Evolutionary conservation across 1,140 invertebrate species (phyloP).

Genomic region (Ephestia elutella): DNA sequence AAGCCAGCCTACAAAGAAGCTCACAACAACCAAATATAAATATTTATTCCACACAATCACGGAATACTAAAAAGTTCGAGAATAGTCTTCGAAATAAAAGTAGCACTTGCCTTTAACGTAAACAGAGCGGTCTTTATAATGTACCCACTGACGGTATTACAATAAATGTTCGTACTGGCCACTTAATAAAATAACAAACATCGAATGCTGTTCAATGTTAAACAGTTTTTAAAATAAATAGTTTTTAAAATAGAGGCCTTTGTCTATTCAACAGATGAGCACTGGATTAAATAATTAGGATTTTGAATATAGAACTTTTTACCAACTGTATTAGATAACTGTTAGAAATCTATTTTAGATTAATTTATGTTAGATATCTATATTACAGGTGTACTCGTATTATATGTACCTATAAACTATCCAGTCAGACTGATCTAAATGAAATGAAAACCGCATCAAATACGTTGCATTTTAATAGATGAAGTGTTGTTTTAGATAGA

Average conservation of each 20-base stretch:
- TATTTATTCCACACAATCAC: slow-evolving; percentile 58
- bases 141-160: slow-evolving; percentile 47
- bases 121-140: slow-evolving; percentile 55
- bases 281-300: neutral
- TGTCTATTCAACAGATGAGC: slow-evolving; percentile 53
- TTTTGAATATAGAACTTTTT: neutral
- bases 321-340: too few relatives aligned
- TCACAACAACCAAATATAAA: slow-evolving; percentile 37
- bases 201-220: slow-evolving; percentile 53
- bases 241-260: slow-evolving; percentile 29
- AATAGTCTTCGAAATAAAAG: slow-evolving; percentile 38
- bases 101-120: slow-evolving; percentile 43
- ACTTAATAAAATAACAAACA: slow-evolving; percentile 69
- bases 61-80: slow-evolving; percentile 31
- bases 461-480: too few relatives aligned
- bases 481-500: too few relatives aligned
- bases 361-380: too few relatives aligned
- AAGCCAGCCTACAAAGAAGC: neutral
- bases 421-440: too few relatives aligned
- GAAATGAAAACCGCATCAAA: too few relatives aligned
- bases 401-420: too few relatives aligned
- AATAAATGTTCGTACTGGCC: slow-evolving; percentile 62
- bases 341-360: too few relatives aligned
- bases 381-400: too few relatives aligned
- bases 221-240: slow-evolving; percentile 48